Conservation (phyloP, 2,113 vertebrate species). For the Reinhardtius hippoglossoides region DNA sequence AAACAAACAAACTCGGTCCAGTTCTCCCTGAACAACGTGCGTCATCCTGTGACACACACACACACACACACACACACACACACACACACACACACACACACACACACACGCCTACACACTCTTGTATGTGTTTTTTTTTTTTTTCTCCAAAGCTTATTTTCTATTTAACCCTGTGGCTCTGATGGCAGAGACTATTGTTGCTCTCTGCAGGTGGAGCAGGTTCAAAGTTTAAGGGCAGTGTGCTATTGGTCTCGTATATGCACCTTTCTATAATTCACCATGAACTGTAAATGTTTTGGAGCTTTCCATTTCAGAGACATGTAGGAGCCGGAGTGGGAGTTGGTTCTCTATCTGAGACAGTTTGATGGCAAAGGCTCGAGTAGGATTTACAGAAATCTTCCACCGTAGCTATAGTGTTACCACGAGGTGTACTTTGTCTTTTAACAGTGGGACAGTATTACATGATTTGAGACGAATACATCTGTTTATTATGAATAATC, state of each 20-base stretch:
- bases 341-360: too few relatives aligned
- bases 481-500: background rate
- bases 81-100: too few relatives aligned
- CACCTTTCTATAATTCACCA: too few relatives aligned
- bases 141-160: background rate
- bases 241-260: background rate
- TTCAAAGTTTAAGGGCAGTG: slow-evolving; percentile 49
- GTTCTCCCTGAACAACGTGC: background rate
- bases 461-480: background rate
- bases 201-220: slow-evolving; percentile 49
- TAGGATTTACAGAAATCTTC: slow-evolving; percentile 11
- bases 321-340: background rate
- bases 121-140: background rate
- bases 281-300: too few relatives aligned
- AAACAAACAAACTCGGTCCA: background rate
- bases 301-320: background rate
- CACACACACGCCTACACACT: too few relatives aligned
- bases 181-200: slow-evolving; percentile 43
- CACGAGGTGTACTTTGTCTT: background rate
- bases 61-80: background rate
- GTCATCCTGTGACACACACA: background rate
- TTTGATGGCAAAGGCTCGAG: background rate
- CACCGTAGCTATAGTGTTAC: background rate
- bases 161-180: slow-evolving; percentile 10
- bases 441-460: background rate